Evolutionary conservation across 2,888 invertebrate species (phyloP).

Genomic region (Melanophora roralis): DNA sequence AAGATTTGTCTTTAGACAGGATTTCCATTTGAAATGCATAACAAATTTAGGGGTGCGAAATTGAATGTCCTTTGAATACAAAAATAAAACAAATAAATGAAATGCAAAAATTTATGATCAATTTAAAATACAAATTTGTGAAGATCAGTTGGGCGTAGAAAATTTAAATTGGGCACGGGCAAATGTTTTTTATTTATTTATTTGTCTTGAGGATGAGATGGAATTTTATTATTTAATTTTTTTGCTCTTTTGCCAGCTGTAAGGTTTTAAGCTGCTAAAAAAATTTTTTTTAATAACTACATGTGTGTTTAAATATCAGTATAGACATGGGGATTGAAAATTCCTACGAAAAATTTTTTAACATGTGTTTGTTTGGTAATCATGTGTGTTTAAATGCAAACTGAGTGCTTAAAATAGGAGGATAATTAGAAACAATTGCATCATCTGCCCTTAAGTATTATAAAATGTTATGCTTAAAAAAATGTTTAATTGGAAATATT

Average conservation of each 20-base stretch:
- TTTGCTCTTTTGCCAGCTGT: constrained; percentile 53
- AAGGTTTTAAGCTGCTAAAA: constrained; percentile 34
- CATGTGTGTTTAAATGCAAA: neutral
- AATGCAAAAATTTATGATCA: constrained; percentile 12
- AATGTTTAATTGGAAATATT: neutral
- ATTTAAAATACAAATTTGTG: constrained; percentile 23
- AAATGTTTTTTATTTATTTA: constrained; percentile 49
- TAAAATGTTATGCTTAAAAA: neutral
- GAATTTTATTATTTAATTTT: too few species aligned
- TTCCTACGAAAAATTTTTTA: too few species aligned
- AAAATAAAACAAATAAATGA: neutral
- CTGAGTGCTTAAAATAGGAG: constrained; percentile 16
- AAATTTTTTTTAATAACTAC: neutral
- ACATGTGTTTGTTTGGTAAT: neutral
- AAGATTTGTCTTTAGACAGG: constrained; percentile 9
- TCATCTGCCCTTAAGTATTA: constrained; percentile 41
- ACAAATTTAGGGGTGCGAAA: constrained; percentile 64
- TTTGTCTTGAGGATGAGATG: neutral
- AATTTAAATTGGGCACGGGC: constrained; percentile 67
- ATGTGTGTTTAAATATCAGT: too few species aligned
- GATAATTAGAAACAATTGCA: constrained; percentile 41
- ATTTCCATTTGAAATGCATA: constrained; percentile 66
- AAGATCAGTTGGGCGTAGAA: constrained; percentile 61
- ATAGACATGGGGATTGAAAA: too few species aligned
- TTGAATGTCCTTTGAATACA: constrained; percentile 64